Conservation (phyloP, 2,888 invertebrate genomes). For the Polyommatus icarus region DNA sequence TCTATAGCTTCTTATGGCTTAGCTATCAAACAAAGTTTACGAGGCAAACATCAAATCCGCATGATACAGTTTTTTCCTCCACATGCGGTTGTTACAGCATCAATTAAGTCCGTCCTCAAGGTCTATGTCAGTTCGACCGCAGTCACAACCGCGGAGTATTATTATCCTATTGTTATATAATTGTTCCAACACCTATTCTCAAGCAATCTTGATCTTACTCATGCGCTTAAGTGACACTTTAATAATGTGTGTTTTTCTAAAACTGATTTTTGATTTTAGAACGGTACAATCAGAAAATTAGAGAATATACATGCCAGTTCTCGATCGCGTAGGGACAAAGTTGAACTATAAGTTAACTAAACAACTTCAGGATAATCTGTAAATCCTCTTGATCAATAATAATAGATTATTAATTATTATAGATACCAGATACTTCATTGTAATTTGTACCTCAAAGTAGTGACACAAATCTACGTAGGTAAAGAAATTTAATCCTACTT, state of each 20-base stretch:
- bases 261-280: neutral
- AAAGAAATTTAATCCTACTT: too few species aligned
- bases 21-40: conserved; percentile 8
- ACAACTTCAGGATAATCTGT: too few species aligned
- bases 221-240: neutral
- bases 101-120: conserved; percentile 20
- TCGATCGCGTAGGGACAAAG: too few species aligned
- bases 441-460: too few species aligned
- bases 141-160: conserved; percentile 17
- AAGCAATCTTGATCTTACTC: neutral
- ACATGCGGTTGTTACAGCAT: conserved; percentile 1
- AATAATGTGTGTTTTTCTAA: neutral
- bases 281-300: too few species aligned
- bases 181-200: conserved; percentile 5
- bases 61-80: conserved; percentile 19
- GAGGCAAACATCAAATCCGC: neutral
- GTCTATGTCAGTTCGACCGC: conserved; percentile 10
- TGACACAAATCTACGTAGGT: too few species aligned
- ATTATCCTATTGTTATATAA: conserved; percentile 30
- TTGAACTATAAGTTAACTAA: too few species aligned
- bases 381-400: too few species aligned
- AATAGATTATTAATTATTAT: too few species aligned
- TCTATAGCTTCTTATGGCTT: neutral
- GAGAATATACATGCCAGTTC: too few species aligned
- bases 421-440: too few species aligned